Base-by-base conservation (phyloP, 2,888 invertebrate genomes). In the Eudasyphora cyanicolor region DNA sequence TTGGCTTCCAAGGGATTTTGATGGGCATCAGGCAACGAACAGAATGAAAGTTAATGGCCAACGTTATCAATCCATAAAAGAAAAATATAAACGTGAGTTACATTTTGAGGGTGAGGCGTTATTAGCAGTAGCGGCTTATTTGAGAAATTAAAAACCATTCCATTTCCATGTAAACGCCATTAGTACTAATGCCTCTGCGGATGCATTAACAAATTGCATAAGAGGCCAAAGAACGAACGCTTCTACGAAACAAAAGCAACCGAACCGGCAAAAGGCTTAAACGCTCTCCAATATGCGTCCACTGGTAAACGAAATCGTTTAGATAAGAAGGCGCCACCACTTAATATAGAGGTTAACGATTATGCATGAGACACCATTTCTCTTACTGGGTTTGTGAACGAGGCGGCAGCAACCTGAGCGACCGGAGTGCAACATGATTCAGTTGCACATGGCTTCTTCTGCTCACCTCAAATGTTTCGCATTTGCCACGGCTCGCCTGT, bases 301-400 rank as follows among this genome's bases (percentile, higher is more conserved):
- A 71, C 54, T 76, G 81, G 42, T 73, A 27, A 76, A 81, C 73
- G 57, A 73, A 70, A 71, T 71, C 62, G 76, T 71, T 81, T 67
- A 76, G 81, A 81, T 81, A 81, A 81, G 73, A 45, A 57, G 81
- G 81, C 81, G 81, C 81, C 81, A 80, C 32, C 54, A 57, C 54
- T 76, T 76, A 73, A 76, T 76, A 71, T 38, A 73, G 45, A 35
- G 70, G 49, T 54, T 75, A 67, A 74, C 32, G 54, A 38, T 75
- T 60, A 75, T 62, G 69, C 60, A 75, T 75, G 38, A 57, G 76
- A 57, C 81, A 71, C 19, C 12, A 60, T 70, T 79, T 38, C 5
- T 8, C 38, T 1, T n/a, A 51, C 21, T 21, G 51, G 19, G 51
- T 19, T 1, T 10, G 24, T 51, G 19, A n/a, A n/a, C 2, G 51